phyloP scores from a whole-genome alignment of 2,113 vertebrate species.

The Brachyhypopomus occidentalis region DNA sequence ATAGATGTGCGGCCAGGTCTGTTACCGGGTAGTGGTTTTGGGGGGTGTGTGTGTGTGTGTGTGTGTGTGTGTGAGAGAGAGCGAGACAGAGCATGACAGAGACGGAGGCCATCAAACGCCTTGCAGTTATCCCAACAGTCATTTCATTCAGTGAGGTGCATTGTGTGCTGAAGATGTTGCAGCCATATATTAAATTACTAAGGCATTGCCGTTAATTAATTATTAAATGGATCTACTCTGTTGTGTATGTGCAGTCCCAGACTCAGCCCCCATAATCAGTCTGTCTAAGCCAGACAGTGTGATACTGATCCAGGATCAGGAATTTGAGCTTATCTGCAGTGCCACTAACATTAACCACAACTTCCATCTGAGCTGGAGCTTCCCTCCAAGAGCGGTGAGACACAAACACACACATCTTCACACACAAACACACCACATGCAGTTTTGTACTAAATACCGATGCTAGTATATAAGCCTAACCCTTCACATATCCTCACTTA shows the following conservation, averaged over 20 bases:
- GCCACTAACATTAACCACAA: slow-evolving; percentile 73
- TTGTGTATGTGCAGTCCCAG: slow-evolving; percentile 62
- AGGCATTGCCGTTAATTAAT: not conserved
- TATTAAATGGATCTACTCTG: not conserved
- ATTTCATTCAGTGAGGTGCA: not conserved
- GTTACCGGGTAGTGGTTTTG: slow-evolving; percentile 3
- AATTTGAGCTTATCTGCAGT: slow-evolving; percentile 69
- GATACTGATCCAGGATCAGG: slow-evolving; percentile 69
- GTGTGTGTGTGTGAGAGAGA: not conserved
- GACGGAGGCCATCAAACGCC: not conserved
- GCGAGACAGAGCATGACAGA: not conserved
- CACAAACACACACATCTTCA: slow-evolving; percentile 8
- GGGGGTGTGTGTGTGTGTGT: not conserved
- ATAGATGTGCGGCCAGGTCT: slow-evolving; percentile 72
- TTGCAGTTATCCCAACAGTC: not conserved
- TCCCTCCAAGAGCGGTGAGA: slow-evolving; percentile 68
- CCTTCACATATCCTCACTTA: too few relatives aligned
- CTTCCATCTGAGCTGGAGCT: slow-evolving; percentile 68
- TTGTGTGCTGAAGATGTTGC: not conserved
- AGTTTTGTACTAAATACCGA: not conserved
- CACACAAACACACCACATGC: not conserved
- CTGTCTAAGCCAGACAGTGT: slow-evolving; percentile 65
- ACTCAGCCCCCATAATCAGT: slow-evolving; percentile 59
- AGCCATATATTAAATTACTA: not conserved
- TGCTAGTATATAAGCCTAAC: too few relatives aligned